phyloP scores from a whole-genome alignment of 2,113 vertebrate species.

The Protomyctophum bolini region DNA sequence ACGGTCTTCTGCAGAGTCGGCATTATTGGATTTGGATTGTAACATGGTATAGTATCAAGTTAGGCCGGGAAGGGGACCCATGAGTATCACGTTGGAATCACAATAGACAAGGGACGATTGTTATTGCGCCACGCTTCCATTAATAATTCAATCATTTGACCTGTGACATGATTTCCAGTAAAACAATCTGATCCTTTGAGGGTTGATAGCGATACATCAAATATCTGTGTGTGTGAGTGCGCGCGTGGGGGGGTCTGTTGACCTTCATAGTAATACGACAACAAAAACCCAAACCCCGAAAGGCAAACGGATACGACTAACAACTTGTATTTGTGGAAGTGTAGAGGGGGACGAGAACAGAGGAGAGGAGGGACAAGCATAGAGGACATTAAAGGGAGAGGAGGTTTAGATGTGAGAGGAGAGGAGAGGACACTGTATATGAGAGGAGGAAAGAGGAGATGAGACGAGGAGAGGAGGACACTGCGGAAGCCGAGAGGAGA shows the following conservation, averaged over 20 bases:
- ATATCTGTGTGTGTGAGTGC: conserved; percentile 32
- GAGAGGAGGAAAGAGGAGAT: not conserved
- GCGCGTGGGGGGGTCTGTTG: conserved; percentile 45
- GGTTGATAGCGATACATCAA: conserved; percentile 67
- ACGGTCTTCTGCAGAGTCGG: conserved; percentile 61
- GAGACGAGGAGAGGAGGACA: not conserved
- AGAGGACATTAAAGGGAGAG: not conserved
- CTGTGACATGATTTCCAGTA: conserved; percentile 79
- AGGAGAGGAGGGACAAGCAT: not conserved
- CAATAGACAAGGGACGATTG: conserved; percentile 72
- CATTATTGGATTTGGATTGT: conserved; percentile 79
- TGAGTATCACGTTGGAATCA: conserved; percentile 71
- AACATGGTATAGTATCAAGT: conserved; percentile 71
- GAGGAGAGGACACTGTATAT: not conserved
- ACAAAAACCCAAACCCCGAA: conserved; percentile 48
- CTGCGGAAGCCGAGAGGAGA: too few species aligned
- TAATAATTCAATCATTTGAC: conserved; percentile 83
- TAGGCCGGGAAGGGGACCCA: conserved; percentile 51
- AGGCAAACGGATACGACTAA: conserved; percentile 35
- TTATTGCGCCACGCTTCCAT: conserved; percentile 74
- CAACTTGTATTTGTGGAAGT: conserved; percentile 54
- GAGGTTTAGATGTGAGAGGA: too few species aligned
- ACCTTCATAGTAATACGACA: conserved; percentile 70
- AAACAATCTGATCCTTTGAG: conserved; percentile 75
- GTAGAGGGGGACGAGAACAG: not conserved